Base-by-base conservation (phyloP, 2,888 invertebrate species). In the Leptopilina myrica region DNA sequence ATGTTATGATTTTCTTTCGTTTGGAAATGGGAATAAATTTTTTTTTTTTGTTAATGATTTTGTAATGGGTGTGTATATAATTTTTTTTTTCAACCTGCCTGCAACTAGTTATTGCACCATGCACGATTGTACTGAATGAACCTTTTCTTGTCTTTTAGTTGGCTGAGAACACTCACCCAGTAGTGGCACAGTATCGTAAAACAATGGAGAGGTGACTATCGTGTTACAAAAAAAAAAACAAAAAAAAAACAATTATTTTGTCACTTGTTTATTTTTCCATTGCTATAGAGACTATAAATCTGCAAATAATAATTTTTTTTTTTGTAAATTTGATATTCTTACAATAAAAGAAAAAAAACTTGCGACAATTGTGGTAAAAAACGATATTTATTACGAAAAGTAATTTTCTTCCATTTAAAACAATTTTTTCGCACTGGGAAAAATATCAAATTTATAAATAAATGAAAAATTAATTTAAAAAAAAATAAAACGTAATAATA, bases 141-240 rank as follows among this genome's bases (percentile, higher is more conserved):
- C 77, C 77, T 78, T 67, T 69, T 82, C 78, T 77, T 82, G 78
- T 82, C 80, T 82, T 82, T 77, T 79, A 82, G 79, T 84, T 83
- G 80, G 66, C 83, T 83, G 82, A 82, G 77, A 80, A 77, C 84
- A 78, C 81, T 81, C 82, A 85, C 79, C 81, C 76, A 78, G 84
- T 83, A 84, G 84, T 84, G 82, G 79, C 82, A 82, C 82, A 80
- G 79, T 81, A 78, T 81, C 81, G 81, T 81, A 78, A 64, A 75
- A 75, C 77, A 82, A 85, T 85, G 83, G 78, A 82, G 85, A 85
- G 85, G 85, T 85, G 85, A 85, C 82, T 85, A 85, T 85, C 79
- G 79, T 77, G 79, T 79, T 81, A 69, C 78, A 62, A 62, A 69
- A 11, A 77, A 77, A 75, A 78, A 69, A 62, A 20, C 20, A 20